Conservation (phyloP, 1,140 invertebrate species). For the Lineus longissimus region DNA sequence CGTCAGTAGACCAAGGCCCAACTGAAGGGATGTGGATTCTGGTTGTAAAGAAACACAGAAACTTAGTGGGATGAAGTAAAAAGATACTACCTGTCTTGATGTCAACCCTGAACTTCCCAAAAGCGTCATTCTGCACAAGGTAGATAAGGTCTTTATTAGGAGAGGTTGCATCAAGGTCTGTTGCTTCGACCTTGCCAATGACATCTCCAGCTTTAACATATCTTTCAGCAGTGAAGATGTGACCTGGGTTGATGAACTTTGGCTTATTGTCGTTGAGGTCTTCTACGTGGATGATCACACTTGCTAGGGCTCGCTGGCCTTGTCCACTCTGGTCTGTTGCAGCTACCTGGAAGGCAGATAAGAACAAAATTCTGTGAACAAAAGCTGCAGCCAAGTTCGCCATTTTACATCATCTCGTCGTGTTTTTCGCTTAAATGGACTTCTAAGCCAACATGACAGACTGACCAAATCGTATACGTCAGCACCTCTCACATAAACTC, state of each 20-base stretch:
- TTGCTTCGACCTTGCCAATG: constrained; percentile 12
- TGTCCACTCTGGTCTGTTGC: constrained; percentile 11
- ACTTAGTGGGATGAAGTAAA: too few relatives aligned
- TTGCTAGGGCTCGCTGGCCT: constrained; percentile 5
- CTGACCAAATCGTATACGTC: too few relatives aligned
- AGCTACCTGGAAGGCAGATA: constrained; percentile 18
- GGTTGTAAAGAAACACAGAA: too few relatives aligned
- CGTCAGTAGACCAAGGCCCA: too few relatives aligned
- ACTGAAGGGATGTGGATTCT: too few relatives aligned
- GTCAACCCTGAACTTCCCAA: constrained; percentile 22
- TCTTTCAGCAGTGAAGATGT: constrained; percentile 1
- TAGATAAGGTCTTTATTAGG: constrained; percentile 22
- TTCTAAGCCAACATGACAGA: too few relatives aligned
- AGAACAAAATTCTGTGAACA: too few relatives aligned
- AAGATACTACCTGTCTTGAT: constrained; percentile 16
- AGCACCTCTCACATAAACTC: too few relatives aligned
- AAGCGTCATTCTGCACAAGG: constrained; percentile 13
- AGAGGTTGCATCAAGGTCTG: constrained; percentile 17
- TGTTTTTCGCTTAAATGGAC: neutral
- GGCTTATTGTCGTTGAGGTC: constrained; percentile 22
- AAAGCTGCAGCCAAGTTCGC: neutral
- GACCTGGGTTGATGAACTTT: constrained; percentile 5
- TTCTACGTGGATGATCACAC: constrained; percentile 11
- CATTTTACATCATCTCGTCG: too few relatives aligned
- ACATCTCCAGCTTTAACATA: constrained; percentile 13